Percentiles rank a stretch among this genome's conserved stretches.
Conservation (phyloP, 2,113 vertebrate species). For the Morone saxatilis region DNA sequence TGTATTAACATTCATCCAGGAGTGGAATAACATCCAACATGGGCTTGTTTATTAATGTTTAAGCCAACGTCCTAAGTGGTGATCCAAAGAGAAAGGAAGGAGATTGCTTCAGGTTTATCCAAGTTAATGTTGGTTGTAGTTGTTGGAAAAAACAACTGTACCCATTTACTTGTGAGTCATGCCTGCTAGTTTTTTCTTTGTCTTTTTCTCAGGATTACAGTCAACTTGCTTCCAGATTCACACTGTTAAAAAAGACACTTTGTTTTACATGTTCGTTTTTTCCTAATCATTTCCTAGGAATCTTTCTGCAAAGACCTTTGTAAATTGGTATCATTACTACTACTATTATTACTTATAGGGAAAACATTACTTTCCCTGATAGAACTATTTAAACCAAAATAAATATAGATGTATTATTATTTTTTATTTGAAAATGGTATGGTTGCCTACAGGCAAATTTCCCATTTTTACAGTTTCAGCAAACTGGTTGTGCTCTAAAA, state of each 20-base stretch:
- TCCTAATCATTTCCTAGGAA: background rate
- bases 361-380: background rate
- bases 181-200: slow-evolving; percentile 23
- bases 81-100: background rate
- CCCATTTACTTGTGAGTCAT: slow-evolving; percentile 32
- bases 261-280: background rate
- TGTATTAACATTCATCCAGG: background rate
- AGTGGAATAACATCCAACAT: slow-evolving; percentile 6
- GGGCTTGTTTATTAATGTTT: slow-evolving; percentile 20
- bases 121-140: background rate
- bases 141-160: background rate
- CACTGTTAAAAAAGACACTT: background rate
- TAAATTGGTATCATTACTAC: background rate
- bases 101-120: background rate
- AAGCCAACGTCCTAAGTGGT: background rate
- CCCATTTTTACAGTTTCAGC: background rate
- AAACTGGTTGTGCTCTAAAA: background rate
- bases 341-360: background rate
- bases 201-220: background rate
- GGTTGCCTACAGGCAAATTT: background rate
- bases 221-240: background rate
- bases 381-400: background rate
- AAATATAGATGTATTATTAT: background rate
- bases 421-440: background rate
- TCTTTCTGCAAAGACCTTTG: background rate